Percentiles rank a stretch among this genome's conserved stretches.
phyloP scores from a whole-genome alignment of 2,113 vertebrate genomes.

The Pomatorhinus ruficollis region DNA sequence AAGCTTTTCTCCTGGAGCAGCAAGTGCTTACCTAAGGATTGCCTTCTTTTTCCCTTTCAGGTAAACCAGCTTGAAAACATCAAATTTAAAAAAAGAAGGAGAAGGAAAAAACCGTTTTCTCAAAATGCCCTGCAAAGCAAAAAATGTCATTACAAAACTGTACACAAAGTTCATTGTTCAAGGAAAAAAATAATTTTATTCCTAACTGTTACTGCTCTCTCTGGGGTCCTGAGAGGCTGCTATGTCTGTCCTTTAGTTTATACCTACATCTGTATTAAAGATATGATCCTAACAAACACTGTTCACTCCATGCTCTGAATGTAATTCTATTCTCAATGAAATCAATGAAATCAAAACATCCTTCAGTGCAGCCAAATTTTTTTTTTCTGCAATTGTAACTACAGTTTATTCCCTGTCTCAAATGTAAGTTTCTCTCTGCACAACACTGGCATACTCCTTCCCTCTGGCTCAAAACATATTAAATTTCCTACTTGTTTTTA shows the following conservation, averaged over 20 bases:
- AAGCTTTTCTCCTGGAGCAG: neutral
- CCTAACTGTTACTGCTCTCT: neutral
- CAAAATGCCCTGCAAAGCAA: neutral
- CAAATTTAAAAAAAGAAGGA: neutral
- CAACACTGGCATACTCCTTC: neutral
- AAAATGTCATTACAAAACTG: neutral
- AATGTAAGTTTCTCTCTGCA: neutral
- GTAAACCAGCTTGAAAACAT: neutral
- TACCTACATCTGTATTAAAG: neutral
- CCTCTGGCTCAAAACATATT: slow-evolving; percentile 16
- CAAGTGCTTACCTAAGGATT: neutral
- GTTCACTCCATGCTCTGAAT: neutral
- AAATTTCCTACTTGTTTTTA: slow-evolving; percentile 40
- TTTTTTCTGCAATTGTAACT: neutral
- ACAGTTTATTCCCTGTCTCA: neutral
- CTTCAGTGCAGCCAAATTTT: neutral
- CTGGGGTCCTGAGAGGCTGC: neutral
- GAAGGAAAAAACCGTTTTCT: neutral
- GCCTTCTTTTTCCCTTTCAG: neutral
- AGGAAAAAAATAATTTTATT: neutral
- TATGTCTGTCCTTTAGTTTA: neutral
- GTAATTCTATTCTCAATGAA: neutral
- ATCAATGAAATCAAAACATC: neutral
- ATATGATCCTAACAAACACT: neutral
- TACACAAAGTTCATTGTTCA: neutral